Percentiles rank a stretch among this genome's conserved stretches.
Conservation (phyloP, 1,140 invertebrate genomes). For the Ridgeia piscesae region DNA sequence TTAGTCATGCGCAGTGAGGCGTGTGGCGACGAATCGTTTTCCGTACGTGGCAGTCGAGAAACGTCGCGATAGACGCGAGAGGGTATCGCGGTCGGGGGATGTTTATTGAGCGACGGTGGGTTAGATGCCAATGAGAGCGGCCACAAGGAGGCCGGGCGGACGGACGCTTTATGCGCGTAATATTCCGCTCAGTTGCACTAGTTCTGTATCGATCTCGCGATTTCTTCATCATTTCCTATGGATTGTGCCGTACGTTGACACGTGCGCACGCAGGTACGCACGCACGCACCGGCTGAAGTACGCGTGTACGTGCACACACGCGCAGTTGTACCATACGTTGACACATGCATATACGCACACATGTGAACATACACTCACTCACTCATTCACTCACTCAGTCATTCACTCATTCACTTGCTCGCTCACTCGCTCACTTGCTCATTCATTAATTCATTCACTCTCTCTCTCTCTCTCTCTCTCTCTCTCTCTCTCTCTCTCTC, state of each 20-base stretch:
- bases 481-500: no score
- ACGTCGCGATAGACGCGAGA: neutral
- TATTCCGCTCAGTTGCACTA: neutral
- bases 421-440: no score
- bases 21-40: neutral
- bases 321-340: no score
- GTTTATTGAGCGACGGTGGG: neutral
- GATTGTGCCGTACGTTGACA: neutral
- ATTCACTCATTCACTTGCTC: no score
- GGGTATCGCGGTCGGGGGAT: neutral
- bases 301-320: neutral
- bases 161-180: neutral
- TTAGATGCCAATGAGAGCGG: neutral
- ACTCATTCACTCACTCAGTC: no score
- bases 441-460: no score
- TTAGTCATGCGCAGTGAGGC: neutral
- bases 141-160: neutral
- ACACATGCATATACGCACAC: neutral
- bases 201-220: neutral
- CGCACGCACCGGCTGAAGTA: neutral
- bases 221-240: neutral
- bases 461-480: no score
- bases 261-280: neutral
- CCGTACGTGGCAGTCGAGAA: neutral
- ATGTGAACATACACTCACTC: neutral